These are phyloP conservation scores for Eurosta solidaginis DNA, from an alignment of 1,140 invertebrate species.

Conservation along the genomic window DNA sequence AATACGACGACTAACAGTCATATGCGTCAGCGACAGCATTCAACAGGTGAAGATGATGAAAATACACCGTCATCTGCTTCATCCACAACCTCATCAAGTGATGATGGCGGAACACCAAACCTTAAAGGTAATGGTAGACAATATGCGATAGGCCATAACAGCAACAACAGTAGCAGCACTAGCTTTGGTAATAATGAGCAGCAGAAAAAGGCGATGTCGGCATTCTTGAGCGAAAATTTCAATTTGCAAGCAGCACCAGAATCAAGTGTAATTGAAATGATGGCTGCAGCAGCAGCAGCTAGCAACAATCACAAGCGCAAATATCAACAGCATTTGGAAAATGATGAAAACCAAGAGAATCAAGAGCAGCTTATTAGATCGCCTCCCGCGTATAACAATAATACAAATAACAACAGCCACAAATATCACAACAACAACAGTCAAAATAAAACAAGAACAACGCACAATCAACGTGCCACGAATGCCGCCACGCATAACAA, in stretches of 20 bases:
- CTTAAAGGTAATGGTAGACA: constrained; percentile 37
- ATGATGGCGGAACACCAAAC: constrained; percentile 48
- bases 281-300: constrained; percentile 23
- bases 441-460: constrained; percentile 1
- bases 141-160: background rate
- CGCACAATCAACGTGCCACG: background rate
- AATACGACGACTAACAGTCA: constrained; percentile 42
- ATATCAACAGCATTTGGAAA: background rate
- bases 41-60: constrained; percentile 55
- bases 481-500: background rate
- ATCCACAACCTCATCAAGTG: constrained; percentile 49
- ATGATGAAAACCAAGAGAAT: constrained; percentile 44
- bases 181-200: constrained; percentile 35
- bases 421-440: constrained; percentile 25
- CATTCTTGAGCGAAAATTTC: constrained; percentile 37
- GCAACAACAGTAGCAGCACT: constrained; percentile 29
- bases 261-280: constrained; percentile 36
- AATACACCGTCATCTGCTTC: constrained; percentile 54
- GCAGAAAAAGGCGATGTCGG: constrained; percentile 38
- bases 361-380: constrained; percentile 60
- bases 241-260: constrained; percentile 35
- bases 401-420: constrained; percentile 33
- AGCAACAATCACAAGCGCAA: constrained; percentile 31
- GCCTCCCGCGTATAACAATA: constrained; percentile 56
- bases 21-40: constrained; percentile 50